Evolutionary conservation across 1,140 invertebrate genomes (phyloP), one percentile per base, ranked within the genome.

Genomic region (Sipha flava): DNA sequence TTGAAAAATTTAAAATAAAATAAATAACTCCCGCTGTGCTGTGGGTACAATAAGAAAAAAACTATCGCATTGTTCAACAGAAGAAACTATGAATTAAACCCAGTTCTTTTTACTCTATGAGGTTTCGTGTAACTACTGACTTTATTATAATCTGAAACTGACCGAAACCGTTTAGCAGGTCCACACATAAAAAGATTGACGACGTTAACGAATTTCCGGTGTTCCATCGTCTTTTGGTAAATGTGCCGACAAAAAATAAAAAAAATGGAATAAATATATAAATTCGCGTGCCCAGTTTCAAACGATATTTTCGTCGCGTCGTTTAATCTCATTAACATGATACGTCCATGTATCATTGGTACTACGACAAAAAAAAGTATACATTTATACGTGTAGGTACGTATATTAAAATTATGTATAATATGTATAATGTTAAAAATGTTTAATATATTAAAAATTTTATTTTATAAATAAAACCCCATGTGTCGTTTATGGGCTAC

Each of bases 281-380:
- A 66, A 66, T 66, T 43, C 37, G 37, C 64, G 64, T 66, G 64
- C 34, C 37, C 64, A 43, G 43, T 72, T 72, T 72, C 72, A 75
- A 75, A 75, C 72, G 49, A 52, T 75, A 54, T 75, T 52, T 21
- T 52, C 12, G 72, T 54, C 72, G 72, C 26, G 18, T 75, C 72
- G 72, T 75, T 75, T 75, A 75, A 75, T 75, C 72, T 75, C 72
- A 52, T 75, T 75, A 75, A 75, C 47, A 21, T 37, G 49, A 54
- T 75, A 37, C 49, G 21, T 66, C 37, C 34, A 23, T 43, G 49
- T 54, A 43, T 66, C 37, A 23, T 40, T 14, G 64, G 37, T 66
- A 43, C 14, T 12, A 14, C n/a, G 34, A 37, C 16, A 3, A 21
- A 31, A 64, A 37, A 64, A 40, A 62, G n/a, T n/a, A n/a, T n/a